Conservation (phyloP, 2,797 vertebrate genomes). For the Falco concolor region DNA sequence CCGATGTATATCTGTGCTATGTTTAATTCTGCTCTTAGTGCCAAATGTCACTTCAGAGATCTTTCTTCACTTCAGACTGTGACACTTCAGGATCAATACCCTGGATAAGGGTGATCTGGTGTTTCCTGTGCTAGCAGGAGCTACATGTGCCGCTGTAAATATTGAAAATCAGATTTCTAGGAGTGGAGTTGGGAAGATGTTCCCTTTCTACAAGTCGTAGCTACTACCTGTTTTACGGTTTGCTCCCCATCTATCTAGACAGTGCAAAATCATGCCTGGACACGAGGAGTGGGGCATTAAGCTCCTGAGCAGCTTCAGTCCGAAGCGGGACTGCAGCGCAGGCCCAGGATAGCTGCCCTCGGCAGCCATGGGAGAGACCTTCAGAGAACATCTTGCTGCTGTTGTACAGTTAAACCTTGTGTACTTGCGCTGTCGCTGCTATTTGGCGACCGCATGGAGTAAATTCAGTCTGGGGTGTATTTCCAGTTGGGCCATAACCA, state of each 20-base stretch:
- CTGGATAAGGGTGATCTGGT: background rate
- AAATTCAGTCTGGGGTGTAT: background rate
- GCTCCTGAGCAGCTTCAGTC: background rate
- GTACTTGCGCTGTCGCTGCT: background rate
- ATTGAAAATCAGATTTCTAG: background rate
- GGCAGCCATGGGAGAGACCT: background rate
- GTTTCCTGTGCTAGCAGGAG: background rate
- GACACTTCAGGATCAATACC: background rate
- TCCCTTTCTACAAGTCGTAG: background rate
- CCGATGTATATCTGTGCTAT: background rate
- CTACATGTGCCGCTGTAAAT: background rate
- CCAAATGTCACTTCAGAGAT: background rate
- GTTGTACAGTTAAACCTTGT: background rate
- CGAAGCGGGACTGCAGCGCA: rapidly evolving
- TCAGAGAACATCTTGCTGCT: background rate
- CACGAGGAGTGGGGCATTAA: background rate
- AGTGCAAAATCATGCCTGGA: background rate
- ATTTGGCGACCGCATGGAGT: background rate
- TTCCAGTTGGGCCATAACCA: background rate
- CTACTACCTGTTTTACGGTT: background rate
- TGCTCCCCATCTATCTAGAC: background rate
- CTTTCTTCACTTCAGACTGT: background rate
- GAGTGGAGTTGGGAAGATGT: background rate
- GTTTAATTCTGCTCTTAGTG: background rate
- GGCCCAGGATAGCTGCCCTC: background rate